Conservation (phyloP, 2,888 invertebrate genomes). For the Amphipoea oculea region DNA sequence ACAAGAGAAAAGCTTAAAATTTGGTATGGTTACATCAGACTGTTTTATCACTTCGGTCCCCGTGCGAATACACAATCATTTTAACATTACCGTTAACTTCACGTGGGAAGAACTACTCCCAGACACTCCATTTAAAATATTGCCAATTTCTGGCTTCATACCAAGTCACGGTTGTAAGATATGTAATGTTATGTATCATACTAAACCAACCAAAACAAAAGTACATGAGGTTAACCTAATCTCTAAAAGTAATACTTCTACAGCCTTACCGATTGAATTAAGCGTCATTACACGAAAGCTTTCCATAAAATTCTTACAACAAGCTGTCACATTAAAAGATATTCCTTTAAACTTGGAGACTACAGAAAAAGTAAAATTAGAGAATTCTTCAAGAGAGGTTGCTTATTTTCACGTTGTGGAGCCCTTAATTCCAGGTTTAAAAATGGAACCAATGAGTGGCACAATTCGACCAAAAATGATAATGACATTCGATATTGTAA, state of each 20-base stretch:
- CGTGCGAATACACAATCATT: constrained; percentile 81
- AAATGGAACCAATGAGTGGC: constrained; percentile 88
- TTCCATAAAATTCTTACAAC: constrained; percentile 84
- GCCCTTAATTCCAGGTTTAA: constrained; percentile 85
- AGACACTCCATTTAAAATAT: constrained; percentile 84
- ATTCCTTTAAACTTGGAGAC: constrained; percentile 84
- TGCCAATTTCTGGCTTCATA: constrained; percentile 79
- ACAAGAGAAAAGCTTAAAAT: constrained; percentile 80
- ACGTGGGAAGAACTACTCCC: constrained; percentile 77
- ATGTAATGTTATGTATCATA: constrained; percentile 80
- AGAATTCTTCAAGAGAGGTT: constrained; percentile 89
- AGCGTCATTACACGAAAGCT: constrained; percentile 82
- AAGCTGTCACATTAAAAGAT: constrained; percentile 81
- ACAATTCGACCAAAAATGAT: constrained; percentile 87
- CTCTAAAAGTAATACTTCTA: constrained; percentile 69
- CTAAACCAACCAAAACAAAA: constrained; percentile 83
- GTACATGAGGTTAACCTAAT: constrained; percentile 80
- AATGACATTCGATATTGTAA: constrained; percentile 84
- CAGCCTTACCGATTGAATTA: constrained; percentile 79
- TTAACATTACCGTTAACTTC: constrained; percentile 80
- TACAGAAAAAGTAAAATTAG: constrained; percentile 85
- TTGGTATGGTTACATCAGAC: constrained; percentile 87
- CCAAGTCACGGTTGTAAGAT: constrained; percentile 79
- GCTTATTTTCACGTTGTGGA: constrained; percentile 88
- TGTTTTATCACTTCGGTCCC: constrained; percentile 83